phyloP scores from a whole-genome alignment of 2,888 invertebrate genomes.

The Eulithis prunata region DNA sequence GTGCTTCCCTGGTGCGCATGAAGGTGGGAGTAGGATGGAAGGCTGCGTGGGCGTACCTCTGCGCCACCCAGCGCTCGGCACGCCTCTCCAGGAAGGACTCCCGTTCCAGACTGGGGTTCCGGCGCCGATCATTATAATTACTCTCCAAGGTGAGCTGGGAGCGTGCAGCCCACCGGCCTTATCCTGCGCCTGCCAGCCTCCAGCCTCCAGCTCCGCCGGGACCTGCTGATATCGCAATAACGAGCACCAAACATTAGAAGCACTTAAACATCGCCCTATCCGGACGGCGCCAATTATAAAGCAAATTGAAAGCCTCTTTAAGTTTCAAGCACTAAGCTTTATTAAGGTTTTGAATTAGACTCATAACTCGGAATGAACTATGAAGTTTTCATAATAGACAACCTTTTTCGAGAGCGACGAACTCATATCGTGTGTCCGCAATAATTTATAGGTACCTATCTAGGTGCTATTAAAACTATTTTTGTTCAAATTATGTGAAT shows the following conservation, averaged over 20 bases:
- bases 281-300: conserved; percentile 68
- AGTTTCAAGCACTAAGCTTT: conserved; percentile 60
- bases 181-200: conserved; percentile 55
- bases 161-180: conserved; percentile 74
- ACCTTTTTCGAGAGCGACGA: conserved; percentile 23
- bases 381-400: conserved; percentile 31
- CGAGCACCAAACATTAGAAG: conserved; percentile 74
- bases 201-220: conserved; percentile 69
- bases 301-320: conserved; percentile 68
- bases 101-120: conserved; percentile 78
- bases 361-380: conserved; percentile 44
- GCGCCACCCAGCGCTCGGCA: conserved; percentile 77
- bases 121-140: conserved; percentile 84
- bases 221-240: conserved; percentile 71
- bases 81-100: conserved; percentile 81
- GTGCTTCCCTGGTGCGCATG: conserved; percentile 38
- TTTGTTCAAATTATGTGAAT: background rate
- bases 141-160: conserved; percentile 82
- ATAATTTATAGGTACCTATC: conserved; percentile 3
- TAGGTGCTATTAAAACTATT: conserved; percentile 1
- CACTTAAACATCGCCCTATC: conserved; percentile 71
- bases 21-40: conserved; percentile 57
- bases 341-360: conserved; percentile 56
- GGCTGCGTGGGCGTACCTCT: conserved; percentile 77
- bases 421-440: conserved; percentile 10